Evolutionary conservation across 2,113 vertebrate species (phyloP), one percentile per base, ranked within the genome.

Genomic region (Ceyx cyanopectus): DNA sequence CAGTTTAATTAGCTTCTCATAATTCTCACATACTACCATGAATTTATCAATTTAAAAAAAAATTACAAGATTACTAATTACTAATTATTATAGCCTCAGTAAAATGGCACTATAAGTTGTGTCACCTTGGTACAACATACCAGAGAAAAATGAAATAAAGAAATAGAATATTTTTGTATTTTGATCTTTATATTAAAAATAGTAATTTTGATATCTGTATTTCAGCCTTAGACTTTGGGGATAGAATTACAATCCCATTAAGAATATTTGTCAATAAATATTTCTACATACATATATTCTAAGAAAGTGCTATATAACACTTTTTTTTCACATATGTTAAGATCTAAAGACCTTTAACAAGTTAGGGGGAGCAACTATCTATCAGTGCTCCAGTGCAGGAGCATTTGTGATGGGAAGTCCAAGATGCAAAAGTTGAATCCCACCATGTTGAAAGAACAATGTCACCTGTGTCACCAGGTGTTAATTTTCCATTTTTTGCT

Each of bases 401-500:
- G 4, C 6, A 45, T 40, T 91, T 77, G 18, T 46, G n/a, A 54
- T 19, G 26, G 13, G 29, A 62, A 8, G 29, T 83, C 20, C 41
- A 83, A 45, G 4, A 86, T 1, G 16, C 21, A 26, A 32, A 27
- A 90, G 19, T 3, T 32, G 54, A 56, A 20, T 57, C 13, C 56
- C 7, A 16, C 20, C 7, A 4, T 40, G 29, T 14, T 37, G 14
- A 68, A 80, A 73, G 18, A 91, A 11, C 7, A 68, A 41, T 6
- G 41, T 61, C 22, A 30, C 8, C 0, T 1, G 1, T 56, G 29
- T 20, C 1, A 32, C 20, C 12, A 69, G 41, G 8, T 22, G 8
- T n/a, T 70, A 24, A 45, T 80, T 77, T 69, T 3, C 6, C 6
- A 30, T 41, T 85, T 67, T n/a, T 61, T 48, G 18, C 11, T 7